Conservation (phyloP, 2,797 vertebrate genomes). For the Callimico goeldii region DNA sequence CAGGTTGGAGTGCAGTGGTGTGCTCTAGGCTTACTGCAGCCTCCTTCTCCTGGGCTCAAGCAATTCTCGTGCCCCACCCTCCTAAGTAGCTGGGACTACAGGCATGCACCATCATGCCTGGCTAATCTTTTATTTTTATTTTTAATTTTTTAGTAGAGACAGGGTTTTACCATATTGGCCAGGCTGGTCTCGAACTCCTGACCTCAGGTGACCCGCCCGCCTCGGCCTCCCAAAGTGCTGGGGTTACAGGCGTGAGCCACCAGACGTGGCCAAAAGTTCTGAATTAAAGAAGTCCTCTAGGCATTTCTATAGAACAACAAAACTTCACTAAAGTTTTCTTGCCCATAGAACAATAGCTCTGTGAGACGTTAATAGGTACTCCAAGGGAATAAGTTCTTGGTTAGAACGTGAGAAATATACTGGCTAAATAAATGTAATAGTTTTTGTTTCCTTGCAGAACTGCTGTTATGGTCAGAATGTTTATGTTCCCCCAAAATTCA, state of each 20-base stretch:
- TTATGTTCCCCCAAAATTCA: neutral
- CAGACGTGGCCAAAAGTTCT: neutral
- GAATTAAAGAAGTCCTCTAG: neutral
- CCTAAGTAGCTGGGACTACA: neutral
- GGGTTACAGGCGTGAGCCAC: neutral
- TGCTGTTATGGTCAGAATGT: neutral
- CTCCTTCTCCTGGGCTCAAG: neutral
- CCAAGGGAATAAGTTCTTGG: neutral
- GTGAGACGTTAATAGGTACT: neutral
- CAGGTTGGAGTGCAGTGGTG: neutral
- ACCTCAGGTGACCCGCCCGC: accelerated
- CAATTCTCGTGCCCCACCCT: neutral
- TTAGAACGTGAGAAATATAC: neutral
- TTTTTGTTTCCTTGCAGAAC: neutral
- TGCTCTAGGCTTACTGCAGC: neutral
- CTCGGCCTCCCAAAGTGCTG: neutral
- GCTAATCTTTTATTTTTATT: neutral
- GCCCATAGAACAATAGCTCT: neutral
- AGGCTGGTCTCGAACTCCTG: neutral
- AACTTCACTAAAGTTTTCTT: neutral
- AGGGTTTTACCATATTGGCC: neutral
- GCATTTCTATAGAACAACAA: neutral
- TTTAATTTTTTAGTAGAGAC: neutral
- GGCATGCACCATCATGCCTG: neutral
- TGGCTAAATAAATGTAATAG: neutral